Conservation (phyloP, 2,797 vertebrate genomes). For the Psittacula derbiana region DNA sequence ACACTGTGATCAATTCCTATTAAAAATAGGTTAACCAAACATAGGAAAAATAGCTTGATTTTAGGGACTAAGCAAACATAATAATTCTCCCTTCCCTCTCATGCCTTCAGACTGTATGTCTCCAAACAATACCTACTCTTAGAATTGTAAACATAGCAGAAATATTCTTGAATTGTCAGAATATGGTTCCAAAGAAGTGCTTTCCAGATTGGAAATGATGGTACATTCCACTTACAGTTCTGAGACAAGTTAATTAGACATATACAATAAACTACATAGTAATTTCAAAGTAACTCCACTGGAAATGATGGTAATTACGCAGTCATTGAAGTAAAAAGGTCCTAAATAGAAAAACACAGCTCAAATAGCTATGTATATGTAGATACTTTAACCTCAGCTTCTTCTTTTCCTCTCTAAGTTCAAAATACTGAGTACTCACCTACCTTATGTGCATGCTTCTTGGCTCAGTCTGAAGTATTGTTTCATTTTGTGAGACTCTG, state of each 20-base stretch:
- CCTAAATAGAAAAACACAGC: conserved; percentile 39
- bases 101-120: not conserved
- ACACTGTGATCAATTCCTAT: conserved; percentile 3
- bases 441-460: not conserved
- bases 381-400: not conserved
- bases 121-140: not conserved
- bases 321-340: conserved; percentile 6
- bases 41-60: conserved; percentile 17
- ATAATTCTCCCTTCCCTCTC: not conserved
- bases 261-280: conserved; percentile 55
- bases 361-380: not conserved
- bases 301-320: conserved; percentile 60
- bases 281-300: conserved; percentile 62
- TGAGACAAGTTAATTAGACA: conserved; percentile 74
- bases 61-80: not conserved
- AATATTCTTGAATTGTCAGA: conserved; percentile 32
- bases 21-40: conserved; percentile 21
- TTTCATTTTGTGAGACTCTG: not conserved
- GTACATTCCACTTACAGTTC: conserved; percentile 54
- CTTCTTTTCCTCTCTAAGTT: not conserved
- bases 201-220: conserved; percentile 50
- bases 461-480: not conserved
- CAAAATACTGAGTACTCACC: not conserved
- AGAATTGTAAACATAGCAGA: conserved; percentile 8
- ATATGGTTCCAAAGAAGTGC: not conserved